Percentiles rank a stretch among this genome's conserved stretches.
Evolutionary conservation across 2,888 invertebrate species (phyloP).

Genomic region (Acronicta leporina): DNA sequence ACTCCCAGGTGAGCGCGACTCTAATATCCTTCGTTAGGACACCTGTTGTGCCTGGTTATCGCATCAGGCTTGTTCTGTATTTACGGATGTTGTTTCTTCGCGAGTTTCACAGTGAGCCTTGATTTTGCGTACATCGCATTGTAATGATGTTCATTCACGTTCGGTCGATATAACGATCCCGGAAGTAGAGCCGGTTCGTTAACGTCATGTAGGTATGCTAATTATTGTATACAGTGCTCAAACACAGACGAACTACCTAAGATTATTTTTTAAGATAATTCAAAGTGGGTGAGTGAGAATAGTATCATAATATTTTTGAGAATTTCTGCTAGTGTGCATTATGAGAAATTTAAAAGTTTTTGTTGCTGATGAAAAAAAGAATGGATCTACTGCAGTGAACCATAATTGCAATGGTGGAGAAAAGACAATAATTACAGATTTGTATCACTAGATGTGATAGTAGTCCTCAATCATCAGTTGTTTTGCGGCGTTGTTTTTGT

Average conservation of each 20-base stretch:
- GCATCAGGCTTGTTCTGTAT: conserved; percentile 45
- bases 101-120: conserved; percentile 67
- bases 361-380: conserved; percentile 22
- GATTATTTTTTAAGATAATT: conserved; percentile 50
- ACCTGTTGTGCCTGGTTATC: conserved; percentile 51
- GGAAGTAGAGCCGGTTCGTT: conserved; percentile 87
- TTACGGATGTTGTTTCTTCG: conserved; percentile 61
- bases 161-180: conserved; percentile 83
- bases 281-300: conserved; percentile 53
- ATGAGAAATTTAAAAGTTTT: conserved; percentile 36
- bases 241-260: conserved; percentile 66
- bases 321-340: conserved; percentile 32
- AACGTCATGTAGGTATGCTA: conserved; percentile 85
- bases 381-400: not conserved
- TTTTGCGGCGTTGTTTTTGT: conserved; percentile 58
- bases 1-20: conserved; percentile 86
- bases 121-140: conserved; percentile 71
- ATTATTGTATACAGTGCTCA: conserved; percentile 78
- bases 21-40: conserved; percentile 59
- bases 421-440: conserved; percentile 45
- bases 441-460: conserved; percentile 38
- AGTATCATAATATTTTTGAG: conserved; percentile 30
- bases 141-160: conserved; percentile 83
- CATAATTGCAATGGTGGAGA: conserved; percentile 38
- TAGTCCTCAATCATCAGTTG: conserved; percentile 47